Evolutionary conservation across 1,140 invertebrate genomes (phyloP).

Genomic region (Hycleus cichorii): DNA sequence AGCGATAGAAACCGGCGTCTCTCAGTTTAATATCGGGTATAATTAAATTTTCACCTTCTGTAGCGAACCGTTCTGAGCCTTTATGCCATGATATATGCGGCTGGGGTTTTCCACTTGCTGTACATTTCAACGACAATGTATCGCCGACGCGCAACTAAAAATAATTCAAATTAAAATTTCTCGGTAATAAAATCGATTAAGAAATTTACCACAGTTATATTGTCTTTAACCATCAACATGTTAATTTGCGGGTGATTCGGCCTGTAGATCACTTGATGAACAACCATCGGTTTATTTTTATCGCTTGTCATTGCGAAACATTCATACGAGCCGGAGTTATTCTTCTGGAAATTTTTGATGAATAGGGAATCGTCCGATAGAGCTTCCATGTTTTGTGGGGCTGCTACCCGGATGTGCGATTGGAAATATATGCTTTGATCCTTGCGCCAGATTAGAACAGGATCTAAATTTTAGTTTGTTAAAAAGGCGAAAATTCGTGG

Average conservation of each 20-base stretch:
- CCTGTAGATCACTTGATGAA: constrained; percentile 7
- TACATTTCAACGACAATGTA: constrained; percentile 25
- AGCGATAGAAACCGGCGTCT: constrained; percentile 27
- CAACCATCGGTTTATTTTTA: constrained; percentile 9
- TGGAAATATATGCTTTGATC: constrained; percentile 14
- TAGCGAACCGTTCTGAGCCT: constrained; percentile 19
- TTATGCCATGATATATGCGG: constrained; percentile 31
- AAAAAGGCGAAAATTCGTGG: too few species aligned
- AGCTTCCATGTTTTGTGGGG: constrained; percentile 6
- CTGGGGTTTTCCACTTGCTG: constrained; percentile 27
- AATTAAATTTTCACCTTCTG: constrained; percentile 26
- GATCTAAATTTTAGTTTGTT: constrained; percentile 5
- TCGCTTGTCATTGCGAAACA: constrained; percentile 13
- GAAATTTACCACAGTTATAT: constrained; percentile 16
- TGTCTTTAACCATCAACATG: constrained; percentile 8
- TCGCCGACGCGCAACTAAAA: constrained; percentile 27
- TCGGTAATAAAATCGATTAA: not conserved
- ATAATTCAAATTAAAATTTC: not conserved
- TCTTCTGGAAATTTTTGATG: constrained; percentile 6
- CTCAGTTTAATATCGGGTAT: constrained; percentile 23
- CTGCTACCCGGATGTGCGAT: constrained; percentile 2
- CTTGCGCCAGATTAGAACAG: constrained; percentile 16
- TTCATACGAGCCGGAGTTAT: constrained; percentile 16
- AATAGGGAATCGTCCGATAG: constrained; percentile 9
- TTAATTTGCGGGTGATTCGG: constrained; percentile 4